Conservation (phyloP, 2,113 vertebrate genomes). For the Gasterosteus aculeatus region DNA sequence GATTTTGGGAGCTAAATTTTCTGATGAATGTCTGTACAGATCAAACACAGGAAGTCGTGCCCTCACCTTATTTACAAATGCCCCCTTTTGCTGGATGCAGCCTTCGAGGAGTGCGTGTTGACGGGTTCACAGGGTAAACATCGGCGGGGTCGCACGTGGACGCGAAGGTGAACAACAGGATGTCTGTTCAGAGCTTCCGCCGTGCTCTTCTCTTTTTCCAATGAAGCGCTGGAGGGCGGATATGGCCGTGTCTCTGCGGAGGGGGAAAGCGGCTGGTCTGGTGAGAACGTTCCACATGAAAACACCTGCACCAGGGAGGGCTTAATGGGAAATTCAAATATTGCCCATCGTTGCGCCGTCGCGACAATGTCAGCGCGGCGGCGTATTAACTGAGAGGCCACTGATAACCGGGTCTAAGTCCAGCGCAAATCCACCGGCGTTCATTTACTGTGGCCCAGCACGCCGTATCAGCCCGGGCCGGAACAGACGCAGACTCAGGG, state of each 20-base stretch:
- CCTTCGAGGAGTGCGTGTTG: slow-evolving; percentile 25
- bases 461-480: slow-evolving; percentile 71
- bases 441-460: slow-evolving; percentile 68
- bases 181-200: neutral
- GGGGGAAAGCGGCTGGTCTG: slow-evolving; percentile 30
- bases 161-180: slow-evolving; percentile 45
- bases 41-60: slow-evolving; percentile 29
- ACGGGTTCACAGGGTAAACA: slow-evolving; percentile 40
- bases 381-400: slow-evolving; percentile 62
- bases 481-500: slow-evolving; percentile 75
- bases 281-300: slow-evolving; percentile 66
- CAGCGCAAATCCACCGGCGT: slow-evolving; percentile 82
- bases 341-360: slow-evolving; percentile 59
- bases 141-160: slow-evolving; percentile 24
- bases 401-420: slow-evolving; percentile 84
- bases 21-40: slow-evolving; percentile 42
- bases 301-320: slow-evolving; percentile 59
- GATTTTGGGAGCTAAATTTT: slow-evolving; percentile 65
- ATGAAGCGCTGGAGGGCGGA: slow-evolving; percentile 19
- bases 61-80: slow-evolving; percentile 42
- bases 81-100: slow-evolving; percentile 20
- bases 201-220: slow-evolving; percentile 31
- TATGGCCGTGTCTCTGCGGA: slow-evolving; percentile 18
- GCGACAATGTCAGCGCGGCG: slow-evolving; percentile 61
- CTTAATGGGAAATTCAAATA: slow-evolving; percentile 77